These are phyloP conservation scores for Lasiurus cinereus DNA, from an alignment of 2,113 vertebrate species.

Conservation along the genomic window DNA sequence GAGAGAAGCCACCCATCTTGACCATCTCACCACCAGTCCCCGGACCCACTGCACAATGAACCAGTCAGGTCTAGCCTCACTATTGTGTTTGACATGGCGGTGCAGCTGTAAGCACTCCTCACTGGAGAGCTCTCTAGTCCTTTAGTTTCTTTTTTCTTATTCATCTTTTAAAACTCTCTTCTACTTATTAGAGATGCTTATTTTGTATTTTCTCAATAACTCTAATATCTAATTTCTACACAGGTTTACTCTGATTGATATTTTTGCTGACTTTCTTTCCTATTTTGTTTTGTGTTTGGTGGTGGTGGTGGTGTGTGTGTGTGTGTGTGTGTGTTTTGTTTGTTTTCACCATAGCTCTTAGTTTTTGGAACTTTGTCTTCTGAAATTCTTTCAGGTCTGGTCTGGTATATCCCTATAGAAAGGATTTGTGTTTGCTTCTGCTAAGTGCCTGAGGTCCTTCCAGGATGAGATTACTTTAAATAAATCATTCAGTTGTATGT, in stretches of 20 bases:
- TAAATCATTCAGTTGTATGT: background rate
- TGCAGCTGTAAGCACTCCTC: too few species aligned
- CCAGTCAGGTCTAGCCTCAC: background rate
- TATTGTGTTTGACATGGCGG: background rate
- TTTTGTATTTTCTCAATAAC: background rate
- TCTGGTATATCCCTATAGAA: background rate
- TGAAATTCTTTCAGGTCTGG: background rate
- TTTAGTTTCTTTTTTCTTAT: background rate
- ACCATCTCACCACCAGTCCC: background rate
- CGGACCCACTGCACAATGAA: accelerated
- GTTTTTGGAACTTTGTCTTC: background rate
- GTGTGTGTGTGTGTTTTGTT: background rate
- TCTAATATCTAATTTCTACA: background rate
- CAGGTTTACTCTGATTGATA: background rate
- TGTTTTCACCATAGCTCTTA: background rate
- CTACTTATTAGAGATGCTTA: background rate
- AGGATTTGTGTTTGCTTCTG: background rate
- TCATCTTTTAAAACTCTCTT: background rate
- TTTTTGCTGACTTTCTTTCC: background rate
- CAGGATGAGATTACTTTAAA: background rate
- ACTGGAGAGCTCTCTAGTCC: background rate
- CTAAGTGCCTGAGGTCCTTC: background rate
- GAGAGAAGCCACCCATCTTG: background rate
- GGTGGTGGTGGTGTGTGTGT: background rate
- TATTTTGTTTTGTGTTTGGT: background rate